Percentiles rank a stretch among this genome's conserved stretches.
phyloP scores from a whole-genome alignment of 1,140 invertebrate genomes.

The Drosophila murphyi region DNA sequence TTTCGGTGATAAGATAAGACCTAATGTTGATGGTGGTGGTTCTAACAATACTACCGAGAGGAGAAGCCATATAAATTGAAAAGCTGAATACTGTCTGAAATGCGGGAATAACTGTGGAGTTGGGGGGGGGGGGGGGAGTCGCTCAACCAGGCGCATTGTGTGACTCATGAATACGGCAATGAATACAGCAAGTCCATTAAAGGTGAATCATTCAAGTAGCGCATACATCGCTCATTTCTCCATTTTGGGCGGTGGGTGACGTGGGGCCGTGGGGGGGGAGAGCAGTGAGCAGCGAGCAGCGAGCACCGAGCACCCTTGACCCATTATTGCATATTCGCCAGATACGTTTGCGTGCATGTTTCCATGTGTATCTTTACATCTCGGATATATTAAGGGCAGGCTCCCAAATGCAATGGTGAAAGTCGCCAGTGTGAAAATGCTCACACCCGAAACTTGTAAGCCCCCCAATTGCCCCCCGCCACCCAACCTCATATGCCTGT shows the following conservation, averaged over 20 bases:
- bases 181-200: slow-evolving; percentile 29
- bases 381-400: slow-evolving; percentile 46
- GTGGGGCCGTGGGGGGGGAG: too few relatives aligned
- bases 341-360: slow-evolving; percentile 11
- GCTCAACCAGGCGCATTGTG: slow-evolving; percentile 1
- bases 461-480: not conserved
- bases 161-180: slow-evolving; percentile 3
- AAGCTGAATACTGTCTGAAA: slow-evolving; percentile 6
- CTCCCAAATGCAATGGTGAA: slow-evolving; percentile 32
- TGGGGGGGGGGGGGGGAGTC: not conserved
- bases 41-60: not conserved
- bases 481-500: slow-evolving; percentile 5
- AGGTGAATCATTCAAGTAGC: slow-evolving; percentile 38
- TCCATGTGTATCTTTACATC: slow-evolving; percentile 29
- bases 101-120: not conserved
- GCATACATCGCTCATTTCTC: not conserved
- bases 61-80: slow-evolving; percentile 32
- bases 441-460: slow-evolving; percentile 14
- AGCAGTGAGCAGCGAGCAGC: too few relatives aligned
- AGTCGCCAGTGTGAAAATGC: slow-evolving; percentile 34
- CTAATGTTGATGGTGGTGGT: slow-evolving; percentile 1
- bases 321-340: slow-evolving; percentile 17
- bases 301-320: slow-evolving; percentile 24
- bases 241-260: not conserved
- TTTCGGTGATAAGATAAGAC: slow-evolving; percentile 44